Conservation (phyloP, 2,888 invertebrate genomes). For the Hipparchia semele region DNA sequence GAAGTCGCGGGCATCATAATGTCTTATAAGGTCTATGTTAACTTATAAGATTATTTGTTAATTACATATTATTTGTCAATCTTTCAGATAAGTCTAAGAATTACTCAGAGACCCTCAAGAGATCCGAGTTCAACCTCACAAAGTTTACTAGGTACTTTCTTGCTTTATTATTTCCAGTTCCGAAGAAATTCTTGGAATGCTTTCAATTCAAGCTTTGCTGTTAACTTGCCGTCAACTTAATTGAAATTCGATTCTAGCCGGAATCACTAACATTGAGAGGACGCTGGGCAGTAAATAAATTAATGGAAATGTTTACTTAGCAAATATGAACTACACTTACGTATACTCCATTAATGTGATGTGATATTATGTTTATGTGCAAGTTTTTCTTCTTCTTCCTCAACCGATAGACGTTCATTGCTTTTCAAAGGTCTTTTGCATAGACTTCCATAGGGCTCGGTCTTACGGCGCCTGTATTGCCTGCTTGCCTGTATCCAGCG, state of each 20-base stretch:
- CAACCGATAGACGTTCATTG: too few relatives aligned
- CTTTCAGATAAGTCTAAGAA: not conserved
- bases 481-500: too few relatives aligned
- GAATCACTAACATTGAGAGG: conserved; percentile 22
- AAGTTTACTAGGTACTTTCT: conserved; percentile 11
- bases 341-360: too few relatives aligned
- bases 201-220: conserved; percentile 52
- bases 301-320: conserved; percentile 3
- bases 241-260: conserved; percentile 43
- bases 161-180: conserved; percentile 45
- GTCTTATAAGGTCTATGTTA: too few relatives aligned
- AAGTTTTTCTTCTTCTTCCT: too few relatives aligned
- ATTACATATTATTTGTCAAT: too few relatives aligned
- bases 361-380: too few relatives aligned
- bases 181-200: conserved; percentile 49
- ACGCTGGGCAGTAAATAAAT: conserved; percentile 12
- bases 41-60: too few relatives aligned
- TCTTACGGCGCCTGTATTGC: too few relatives aligned
- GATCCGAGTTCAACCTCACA: not conserved
- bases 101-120: not conserved
- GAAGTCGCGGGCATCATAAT: too few relatives aligned
- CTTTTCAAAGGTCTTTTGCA: too few relatives aligned
- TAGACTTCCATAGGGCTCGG: too few relatives aligned
- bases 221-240: conserved; percentile 44
- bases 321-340: not conserved